Percentiles rank a stretch among this genome's conserved stretches.
Conservation (phyloP, 2,797 vertebrate genomes). For the Cuniculus paca region DNA sequence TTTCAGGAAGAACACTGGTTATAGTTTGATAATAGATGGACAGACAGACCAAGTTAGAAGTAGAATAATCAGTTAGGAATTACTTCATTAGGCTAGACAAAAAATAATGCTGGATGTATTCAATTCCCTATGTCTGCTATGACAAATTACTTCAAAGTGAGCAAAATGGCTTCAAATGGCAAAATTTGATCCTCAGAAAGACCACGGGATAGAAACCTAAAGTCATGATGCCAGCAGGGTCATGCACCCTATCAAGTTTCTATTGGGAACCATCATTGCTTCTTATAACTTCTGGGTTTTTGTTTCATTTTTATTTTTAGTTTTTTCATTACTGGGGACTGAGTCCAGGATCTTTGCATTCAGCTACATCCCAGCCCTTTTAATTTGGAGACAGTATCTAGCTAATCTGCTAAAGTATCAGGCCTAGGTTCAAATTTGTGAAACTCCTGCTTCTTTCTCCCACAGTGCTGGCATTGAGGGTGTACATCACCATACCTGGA, state of each 20-base stretch:
- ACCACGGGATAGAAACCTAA: not conserved
- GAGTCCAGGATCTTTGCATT: not conserved
- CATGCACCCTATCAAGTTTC: not conserved
- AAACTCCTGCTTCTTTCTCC: not conserved
- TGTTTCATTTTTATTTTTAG: not conserved
- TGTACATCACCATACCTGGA: not conserved
- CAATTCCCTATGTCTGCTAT: not conserved
- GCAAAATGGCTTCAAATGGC: not conserved
- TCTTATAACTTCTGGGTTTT: not conserved
- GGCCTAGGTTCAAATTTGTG: not conserved
- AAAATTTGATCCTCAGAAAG: not conserved
- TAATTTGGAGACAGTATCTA: not conserved
- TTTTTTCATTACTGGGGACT: not conserved
- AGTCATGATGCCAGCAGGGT: not conserved
- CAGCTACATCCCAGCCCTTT: not conserved
- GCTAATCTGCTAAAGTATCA: not conserved
- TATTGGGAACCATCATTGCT: not conserved
- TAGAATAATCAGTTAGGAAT: not conserved
- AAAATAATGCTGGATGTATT: not conserved
- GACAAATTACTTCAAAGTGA: not conserved
- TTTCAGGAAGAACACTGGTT: not conserved
- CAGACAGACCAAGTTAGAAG: not conserved
- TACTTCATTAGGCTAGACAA: not conserved
- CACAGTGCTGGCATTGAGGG: not conserved
- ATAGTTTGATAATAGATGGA: not conserved